Percentiles rank a stretch among this genome's conserved stretches.
These are phyloP conservation scores for Periophthalmus magnuspinnatus DNA, from an alignment of 2,797 vertebrate genomes.

Conservation along the genomic window DNA sequence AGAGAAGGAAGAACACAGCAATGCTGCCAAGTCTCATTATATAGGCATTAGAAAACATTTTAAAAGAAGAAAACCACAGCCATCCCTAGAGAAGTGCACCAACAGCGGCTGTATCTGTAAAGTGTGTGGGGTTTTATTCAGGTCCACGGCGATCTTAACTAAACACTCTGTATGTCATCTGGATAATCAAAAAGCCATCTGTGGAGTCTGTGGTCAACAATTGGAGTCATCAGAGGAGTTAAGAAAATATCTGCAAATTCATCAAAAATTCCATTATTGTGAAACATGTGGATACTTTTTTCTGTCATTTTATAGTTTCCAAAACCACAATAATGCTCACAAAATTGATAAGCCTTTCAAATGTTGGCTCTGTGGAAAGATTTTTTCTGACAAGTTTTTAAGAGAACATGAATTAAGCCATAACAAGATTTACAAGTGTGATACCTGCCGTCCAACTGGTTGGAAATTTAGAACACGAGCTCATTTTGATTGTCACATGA, in stretches of 20 bases:
- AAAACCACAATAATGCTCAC: background rate
- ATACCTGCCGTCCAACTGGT: conserved; percentile 15
- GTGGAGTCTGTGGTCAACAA: conserved; percentile 43
- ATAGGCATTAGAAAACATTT: background rate
- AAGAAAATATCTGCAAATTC: conserved; percentile 26
- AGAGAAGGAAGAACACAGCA: background rate
- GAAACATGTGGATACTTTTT: conserved; percentile 18
- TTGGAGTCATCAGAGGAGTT: background rate
- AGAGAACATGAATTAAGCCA: background rate
- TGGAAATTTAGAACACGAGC: conserved; percentile 44
- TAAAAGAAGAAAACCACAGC: background rate
- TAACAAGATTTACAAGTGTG: background rate
- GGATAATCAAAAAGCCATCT: conserved; percentile 16
- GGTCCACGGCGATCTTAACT: background rate
- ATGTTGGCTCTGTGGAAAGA: background rate
- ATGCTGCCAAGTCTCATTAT: background rate
- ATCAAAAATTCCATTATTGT: background rate
- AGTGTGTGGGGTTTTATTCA: conserved; percentile 23
- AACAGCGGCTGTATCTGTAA: conserved; percentile 6
- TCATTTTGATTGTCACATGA: conserved; percentile 37
- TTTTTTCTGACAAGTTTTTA: background rate
- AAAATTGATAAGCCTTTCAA: background rate
- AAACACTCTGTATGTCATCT: conserved; percentile 42
- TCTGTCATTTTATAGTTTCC: background rate
- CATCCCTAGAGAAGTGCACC: background rate